These are phyloP conservation scores for Oryzias sinensis DNA, from an alignment of 2,797 vertebrate species.

Conservation along the genomic window DNA sequence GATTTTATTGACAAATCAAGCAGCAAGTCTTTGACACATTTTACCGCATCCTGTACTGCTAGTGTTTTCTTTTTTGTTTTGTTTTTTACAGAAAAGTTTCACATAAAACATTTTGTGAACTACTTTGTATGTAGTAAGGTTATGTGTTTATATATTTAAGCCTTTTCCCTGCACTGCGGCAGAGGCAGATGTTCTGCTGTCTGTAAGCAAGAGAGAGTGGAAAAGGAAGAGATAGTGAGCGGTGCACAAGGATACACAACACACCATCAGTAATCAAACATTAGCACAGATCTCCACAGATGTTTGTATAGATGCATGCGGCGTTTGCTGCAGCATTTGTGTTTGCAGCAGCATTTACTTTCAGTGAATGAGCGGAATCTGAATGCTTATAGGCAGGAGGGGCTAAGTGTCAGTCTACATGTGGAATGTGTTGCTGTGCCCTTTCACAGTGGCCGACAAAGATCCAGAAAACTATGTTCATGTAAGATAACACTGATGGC, in stretches of 20 bases:
- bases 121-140: slow-evolving; percentile 54
- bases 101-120: slow-evolving; percentile 17
- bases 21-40: too few species aligned
- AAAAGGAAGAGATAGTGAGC: slow-evolving; percentile 35
- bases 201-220: slow-evolving; percentile 36
- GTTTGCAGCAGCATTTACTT: background rate
- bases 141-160: slow-evolving; percentile 67
- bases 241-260: slow-evolving; percentile 24
- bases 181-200: slow-evolving; percentile 66
- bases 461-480: slow-evolving; percentile 33
- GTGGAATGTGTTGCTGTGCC: slow-evolving; percentile 25
- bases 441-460: slow-evolving; percentile 21
- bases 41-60: background rate
- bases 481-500: slow-evolving; percentile 42
- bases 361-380: background rate
- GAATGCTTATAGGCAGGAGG: slow-evolving; percentile 9
- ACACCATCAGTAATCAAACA: slow-evolving; percentile 69
- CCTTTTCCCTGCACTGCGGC: slow-evolving; percentile 78
- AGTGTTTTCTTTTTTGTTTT: background rate
- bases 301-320: slow-evolving; percentile 2
- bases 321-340: background rate
- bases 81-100: background rate
- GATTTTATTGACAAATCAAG: too few species aligned
- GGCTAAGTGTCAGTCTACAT: slow-evolving; percentile 23
- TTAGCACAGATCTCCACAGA: slow-evolving; percentile 47